These are phyloP conservation scores for Lithobates sylvaticus DNA, from an alignment of 2,797 vertebrate genomes.

Conservation along the genomic window DNA sequence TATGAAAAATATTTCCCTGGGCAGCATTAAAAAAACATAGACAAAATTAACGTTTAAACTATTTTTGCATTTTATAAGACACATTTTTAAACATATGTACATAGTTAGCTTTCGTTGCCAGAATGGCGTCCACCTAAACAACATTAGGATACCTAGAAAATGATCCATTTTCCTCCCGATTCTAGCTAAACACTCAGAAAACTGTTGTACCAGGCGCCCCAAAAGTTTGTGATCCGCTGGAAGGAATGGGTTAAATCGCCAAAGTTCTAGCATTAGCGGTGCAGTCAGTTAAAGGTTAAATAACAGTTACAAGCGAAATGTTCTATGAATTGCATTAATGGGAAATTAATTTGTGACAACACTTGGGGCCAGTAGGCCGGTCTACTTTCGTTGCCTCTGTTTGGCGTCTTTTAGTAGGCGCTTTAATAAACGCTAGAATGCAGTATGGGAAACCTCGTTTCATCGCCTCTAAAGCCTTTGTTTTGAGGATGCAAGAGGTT, in stretches of 20 bases:
- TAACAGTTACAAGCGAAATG: background rate
- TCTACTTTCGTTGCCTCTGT: background rate
- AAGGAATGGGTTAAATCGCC: background rate
- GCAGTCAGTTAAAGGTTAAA: background rate
- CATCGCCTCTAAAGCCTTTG: slow-evolving; percentile 66
- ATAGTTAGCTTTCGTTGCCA: slow-evolving; percentile 82
- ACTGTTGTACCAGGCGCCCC: background rate
- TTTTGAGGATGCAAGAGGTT: slow-evolving; percentile 69
- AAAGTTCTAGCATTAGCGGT: background rate
- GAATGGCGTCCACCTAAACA: slow-evolving; percentile 71
- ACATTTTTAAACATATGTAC: slow-evolving; percentile 87
- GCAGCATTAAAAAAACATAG: slow-evolving; percentile 80
- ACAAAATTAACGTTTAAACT: slow-evolving; percentile 82
- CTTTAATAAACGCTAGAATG: background rate
- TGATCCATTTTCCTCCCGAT: background rate
- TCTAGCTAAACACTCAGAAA: background rate
- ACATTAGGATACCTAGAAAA: slow-evolving; percentile 69
- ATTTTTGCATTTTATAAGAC: slow-evolving; percentile 86
- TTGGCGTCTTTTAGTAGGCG: background rate
- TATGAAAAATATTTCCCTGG: slow-evolving; percentile 87
- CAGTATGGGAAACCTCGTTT: slow-evolving; percentile 26
- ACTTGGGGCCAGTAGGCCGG: background rate
- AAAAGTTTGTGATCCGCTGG: slow-evolving; percentile 69
- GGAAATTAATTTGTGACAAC: background rate
- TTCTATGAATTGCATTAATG: background rate